Percentiles rank a stretch among this genome's conserved stretches.
Evolutionary conservation across 2,888 invertebrate species (phyloP).

Genomic region (Muscina levida): DNA sequence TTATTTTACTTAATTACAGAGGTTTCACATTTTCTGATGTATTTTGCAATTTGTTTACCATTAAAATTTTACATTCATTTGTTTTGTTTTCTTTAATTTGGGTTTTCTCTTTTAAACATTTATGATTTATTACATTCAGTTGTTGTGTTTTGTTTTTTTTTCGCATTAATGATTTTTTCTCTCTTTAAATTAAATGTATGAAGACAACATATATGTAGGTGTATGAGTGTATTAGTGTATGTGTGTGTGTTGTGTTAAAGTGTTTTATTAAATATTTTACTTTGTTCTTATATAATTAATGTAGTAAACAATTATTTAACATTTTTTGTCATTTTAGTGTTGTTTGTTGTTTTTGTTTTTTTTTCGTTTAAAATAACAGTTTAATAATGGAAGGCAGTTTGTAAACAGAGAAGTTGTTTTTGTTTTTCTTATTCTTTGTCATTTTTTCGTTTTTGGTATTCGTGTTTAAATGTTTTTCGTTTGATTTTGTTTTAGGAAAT

Average conservation of each 20-base stretch:
- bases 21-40: constrained; percentile 4
- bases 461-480: constrained; percentile 49
- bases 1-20: constrained; percentile 45
- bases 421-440: constrained; percentile 30
- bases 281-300: constrained; percentile 10
- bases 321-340: constrained; percentile 30
- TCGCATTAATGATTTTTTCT: constrained; percentile 25
- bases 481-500: constrained; percentile 59
- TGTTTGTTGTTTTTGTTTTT: constrained; percentile 13
- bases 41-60: constrained; percentile 28
- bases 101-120: constrained; percentile 53
- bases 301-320: constrained; percentile 41
- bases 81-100: too few species aligned
- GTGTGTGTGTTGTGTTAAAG: constrained; percentile 37
- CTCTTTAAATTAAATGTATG: constrained; percentile 38
- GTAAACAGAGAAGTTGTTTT: constrained; percentile 65
- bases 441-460: constrained; percentile 50
- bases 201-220: constrained; percentile 61
- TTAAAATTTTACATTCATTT: constrained; percentile 64
- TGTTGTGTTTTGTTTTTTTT: constrained; percentile 9
- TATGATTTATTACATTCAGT: constrained; percentile 57
- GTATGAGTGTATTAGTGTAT: constrained; percentile 54
- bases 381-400: constrained; percentile 65
- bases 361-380: constrained; percentile 54
- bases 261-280: constrained; percentile 41